Conservation (phyloP, 2,113 vertebrate species). For the Cygnus atratus region DNA sequence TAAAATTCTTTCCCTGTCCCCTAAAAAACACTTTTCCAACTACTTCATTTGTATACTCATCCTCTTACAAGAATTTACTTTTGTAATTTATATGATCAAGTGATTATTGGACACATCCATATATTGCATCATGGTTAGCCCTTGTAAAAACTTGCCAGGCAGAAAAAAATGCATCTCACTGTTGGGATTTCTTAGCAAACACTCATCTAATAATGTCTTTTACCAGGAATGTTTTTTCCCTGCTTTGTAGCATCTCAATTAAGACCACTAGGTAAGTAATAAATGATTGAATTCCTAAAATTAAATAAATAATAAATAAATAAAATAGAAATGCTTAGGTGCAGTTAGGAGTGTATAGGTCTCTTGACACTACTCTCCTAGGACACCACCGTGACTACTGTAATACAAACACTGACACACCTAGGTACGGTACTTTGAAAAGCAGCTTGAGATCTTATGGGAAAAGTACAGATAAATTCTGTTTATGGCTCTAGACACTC, state of each 20-base stretch:
- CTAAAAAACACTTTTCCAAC: no score
- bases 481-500: not conserved
- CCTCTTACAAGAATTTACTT: not conserved
- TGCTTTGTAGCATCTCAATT: not conserved
- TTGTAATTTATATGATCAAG: not conserved
- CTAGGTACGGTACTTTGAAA: not conserved
- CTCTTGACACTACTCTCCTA: not conserved
- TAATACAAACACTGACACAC: not conserved
- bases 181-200: not conserved
- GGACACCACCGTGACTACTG: not conserved
- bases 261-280: not conserved
- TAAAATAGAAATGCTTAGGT: not conserved
- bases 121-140: not conserved
- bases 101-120: not conserved
- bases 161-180: not conserved
- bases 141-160: not conserved
- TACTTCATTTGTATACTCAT: not conserved
- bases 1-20: not conserved
- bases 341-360: not conserved
- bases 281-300: not conserved
- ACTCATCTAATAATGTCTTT: not conserved
- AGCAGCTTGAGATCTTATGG: not conserved
- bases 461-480: not conserved
- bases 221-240: not conserved
- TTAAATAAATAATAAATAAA: not conserved